Evolutionary conservation across 2,797 vertebrate genomes (phyloP).

Genomic region (Hippopotamyrus pictus): DNA sequence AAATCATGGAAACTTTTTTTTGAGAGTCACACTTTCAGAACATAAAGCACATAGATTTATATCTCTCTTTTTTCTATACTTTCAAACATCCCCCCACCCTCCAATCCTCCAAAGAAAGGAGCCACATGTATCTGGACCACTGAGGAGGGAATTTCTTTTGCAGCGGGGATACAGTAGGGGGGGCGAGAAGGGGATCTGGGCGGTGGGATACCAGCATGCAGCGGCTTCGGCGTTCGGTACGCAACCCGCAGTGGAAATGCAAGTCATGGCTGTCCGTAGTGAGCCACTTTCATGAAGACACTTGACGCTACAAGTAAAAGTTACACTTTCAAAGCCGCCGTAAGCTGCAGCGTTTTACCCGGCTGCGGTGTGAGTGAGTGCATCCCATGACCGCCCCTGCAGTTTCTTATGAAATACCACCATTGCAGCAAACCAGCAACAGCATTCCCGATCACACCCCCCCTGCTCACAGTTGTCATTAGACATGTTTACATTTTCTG

Average conservation of each 20-base stretch:
- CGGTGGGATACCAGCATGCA: neutral
- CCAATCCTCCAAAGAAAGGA: conserved; percentile 2
- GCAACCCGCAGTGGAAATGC: conserved; percentile 42
- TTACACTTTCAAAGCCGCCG: conserved; percentile 42
- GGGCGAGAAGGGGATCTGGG: neutral
- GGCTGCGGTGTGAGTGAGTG: neutral
- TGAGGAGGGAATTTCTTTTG: neutral
- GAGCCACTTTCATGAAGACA: conserved; percentile 39
- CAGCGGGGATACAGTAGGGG: too few relatives aligned
- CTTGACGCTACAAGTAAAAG: conserved; percentile 43
- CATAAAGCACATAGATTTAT: neutral
- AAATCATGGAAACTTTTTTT: conserved; percentile 31
- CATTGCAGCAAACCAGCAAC: neutral
- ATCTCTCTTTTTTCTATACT: neutral
- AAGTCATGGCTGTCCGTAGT: conserved; percentile 33
- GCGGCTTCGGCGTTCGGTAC: neutral
- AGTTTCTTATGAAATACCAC: neutral
- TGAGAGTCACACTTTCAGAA: conserved; percentile 44
- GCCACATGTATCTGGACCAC: neutral
- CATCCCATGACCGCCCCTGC: neutral
- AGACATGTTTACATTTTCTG: neutral
- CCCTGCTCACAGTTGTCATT: neutral
- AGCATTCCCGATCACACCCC: neutral
- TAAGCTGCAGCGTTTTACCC: conserved; percentile 25
- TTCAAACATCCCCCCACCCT: conserved; percentile 25